These are phyloP conservation scores for Camponotus vicinus DNA, from an alignment of 1,140 invertebrate genomes.

Conservation along the genomic window DNA sequence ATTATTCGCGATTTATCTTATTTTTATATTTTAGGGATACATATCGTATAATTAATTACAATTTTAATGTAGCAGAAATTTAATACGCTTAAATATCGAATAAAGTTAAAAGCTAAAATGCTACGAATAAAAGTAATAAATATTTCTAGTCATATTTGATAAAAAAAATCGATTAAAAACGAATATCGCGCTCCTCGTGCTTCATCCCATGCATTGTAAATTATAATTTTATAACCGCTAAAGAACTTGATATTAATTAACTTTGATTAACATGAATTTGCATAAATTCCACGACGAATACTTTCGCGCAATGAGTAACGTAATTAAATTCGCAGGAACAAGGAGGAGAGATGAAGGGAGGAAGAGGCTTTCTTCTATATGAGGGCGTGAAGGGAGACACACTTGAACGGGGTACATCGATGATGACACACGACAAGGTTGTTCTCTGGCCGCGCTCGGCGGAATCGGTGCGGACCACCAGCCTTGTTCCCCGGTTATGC, in stretches of 20 bases:
- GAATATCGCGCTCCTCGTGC: no score
- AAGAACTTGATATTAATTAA: constrained; percentile 3
- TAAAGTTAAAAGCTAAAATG: neutral
- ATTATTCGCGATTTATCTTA: neutral
- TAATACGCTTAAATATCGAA: neutral
- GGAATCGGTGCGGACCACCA: constrained; percentile 70
- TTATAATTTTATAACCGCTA: neutral
- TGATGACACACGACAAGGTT: constrained; percentile 56
- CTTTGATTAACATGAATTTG: neutral
- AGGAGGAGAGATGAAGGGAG: neutral
- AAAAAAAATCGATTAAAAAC: neutral
- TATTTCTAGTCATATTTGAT: neutral
- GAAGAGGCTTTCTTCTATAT: neutral
- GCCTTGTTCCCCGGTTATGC: constrained; percentile 64
- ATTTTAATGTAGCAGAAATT: constrained; percentile 22
- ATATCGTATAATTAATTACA: neutral
- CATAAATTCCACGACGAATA: neutral
- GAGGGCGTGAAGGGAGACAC: neutral
- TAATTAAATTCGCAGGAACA: constrained; percentile 33
- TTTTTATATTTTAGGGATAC: neutral
- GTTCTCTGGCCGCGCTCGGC: constrained; percentile 35
- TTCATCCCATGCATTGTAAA: neutral
- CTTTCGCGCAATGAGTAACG: neutral
- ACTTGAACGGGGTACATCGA: constrained; percentile 16
- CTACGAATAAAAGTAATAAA: neutral